Percentiles rank a stretch among this genome's conserved stretches.
These are phyloP conservation scores for Bicyclus anynana DNA, from an alignment of 1,140 invertebrate genomes.

Conservation along the genomic window DNA sequence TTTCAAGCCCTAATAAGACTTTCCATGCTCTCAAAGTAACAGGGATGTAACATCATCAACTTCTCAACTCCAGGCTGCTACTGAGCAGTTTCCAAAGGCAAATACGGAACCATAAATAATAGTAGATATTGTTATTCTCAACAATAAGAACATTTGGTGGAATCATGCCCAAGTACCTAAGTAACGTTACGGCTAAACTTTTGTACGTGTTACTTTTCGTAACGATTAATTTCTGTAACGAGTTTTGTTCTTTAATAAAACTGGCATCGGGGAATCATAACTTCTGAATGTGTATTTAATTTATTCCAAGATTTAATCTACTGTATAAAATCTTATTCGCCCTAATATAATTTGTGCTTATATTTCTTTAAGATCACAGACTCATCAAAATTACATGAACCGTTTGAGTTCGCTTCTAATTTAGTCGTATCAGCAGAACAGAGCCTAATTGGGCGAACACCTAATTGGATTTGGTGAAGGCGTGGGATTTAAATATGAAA, in stretches of 20 bases:
- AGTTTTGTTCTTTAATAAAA: neutral
- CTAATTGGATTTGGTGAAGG: neutral
- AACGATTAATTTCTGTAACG: neutral
- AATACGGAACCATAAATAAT: too few relatives aligned
- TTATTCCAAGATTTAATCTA: neutral
- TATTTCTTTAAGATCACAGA: neutral
- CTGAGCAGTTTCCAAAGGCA: too few relatives aligned
- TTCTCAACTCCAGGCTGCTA: too few relatives aligned
- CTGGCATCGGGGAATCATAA: neutral
- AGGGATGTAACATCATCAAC: too few relatives aligned
- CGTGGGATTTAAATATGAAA: too few relatives aligned
- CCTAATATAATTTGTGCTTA: neutral
- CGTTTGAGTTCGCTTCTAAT: neutral
- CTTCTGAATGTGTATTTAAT: neutral
- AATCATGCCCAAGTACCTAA: too few relatives aligned
- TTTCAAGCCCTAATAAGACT: too few relatives aligned
- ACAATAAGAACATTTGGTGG: too few relatives aligned
- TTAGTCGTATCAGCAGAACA: neutral
- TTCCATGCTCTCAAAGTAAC: too few relatives aligned
- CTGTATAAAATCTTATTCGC: neutral
- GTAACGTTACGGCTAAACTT: too few relatives aligned
- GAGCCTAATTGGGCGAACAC: neutral
- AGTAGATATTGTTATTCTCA: too few relatives aligned
- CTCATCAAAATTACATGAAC: slow-evolving; percentile 1
- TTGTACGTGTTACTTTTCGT: neutral